Conservation (phyloP, 2,888 invertebrate genomes). For the Ctena decussata region DNA sequence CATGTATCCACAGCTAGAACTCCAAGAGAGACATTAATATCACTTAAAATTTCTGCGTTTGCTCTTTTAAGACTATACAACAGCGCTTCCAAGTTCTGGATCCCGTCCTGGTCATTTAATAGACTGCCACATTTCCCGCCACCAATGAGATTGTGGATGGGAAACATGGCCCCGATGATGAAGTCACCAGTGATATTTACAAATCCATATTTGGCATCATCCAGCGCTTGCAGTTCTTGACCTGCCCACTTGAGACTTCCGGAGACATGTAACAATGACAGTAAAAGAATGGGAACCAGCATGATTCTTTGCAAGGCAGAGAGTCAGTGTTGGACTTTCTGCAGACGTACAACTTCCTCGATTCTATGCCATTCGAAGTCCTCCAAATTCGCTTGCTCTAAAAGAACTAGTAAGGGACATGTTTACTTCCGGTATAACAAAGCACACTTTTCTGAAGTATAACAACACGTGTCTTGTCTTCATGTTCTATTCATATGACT, state of each 20-base stretch:
- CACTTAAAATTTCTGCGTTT: slow-evolving; percentile 88
- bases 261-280: not conserved
- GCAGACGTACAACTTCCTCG: too few relatives aligned
- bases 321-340: too few relatives aligned
- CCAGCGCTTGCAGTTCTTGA: not conserved
- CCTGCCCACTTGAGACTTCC: not conserved
- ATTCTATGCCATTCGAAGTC: too few relatives aligned
- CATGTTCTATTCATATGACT: too few relatives aligned
- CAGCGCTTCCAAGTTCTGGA: slow-evolving; percentile 91
- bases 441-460: too few relatives aligned
- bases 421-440: too few relatives aligned
- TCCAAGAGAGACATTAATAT: slow-evolving; percentile 90
- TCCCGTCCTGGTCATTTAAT: slow-evolving; percentile 90
- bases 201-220: not conserved
- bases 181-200: slow-evolving; percentile 88
- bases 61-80: slow-evolving; percentile 90
- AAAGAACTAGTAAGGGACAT: too few relatives aligned
- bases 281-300: not conserved
- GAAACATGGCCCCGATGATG: slow-evolving; percentile 91
- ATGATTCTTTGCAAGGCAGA: not conserved
- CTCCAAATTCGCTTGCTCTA: too few relatives aligned
- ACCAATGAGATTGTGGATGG: slow-evolving; percentile 88
- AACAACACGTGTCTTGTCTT: too few relatives aligned
- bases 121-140: slow-evolving; percentile 82
- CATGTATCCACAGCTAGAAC: slow-evolving; percentile 90